Base-by-base conservation (phyloP, 2,888 invertebrate species). In the Alitta virens region DNA sequence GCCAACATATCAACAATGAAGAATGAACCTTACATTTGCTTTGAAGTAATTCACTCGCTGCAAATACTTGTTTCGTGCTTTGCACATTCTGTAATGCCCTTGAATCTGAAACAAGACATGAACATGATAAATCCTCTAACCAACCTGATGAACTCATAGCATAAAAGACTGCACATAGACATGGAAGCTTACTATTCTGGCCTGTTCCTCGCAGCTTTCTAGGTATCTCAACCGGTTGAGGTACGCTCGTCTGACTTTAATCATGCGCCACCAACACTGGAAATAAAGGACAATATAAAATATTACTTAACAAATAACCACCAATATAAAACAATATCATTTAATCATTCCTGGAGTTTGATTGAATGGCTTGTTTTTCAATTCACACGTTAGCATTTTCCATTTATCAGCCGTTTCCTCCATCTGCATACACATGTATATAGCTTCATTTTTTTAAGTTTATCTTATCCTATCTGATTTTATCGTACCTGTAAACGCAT, bases 211-310 rank as follows among this genome's bases (percentile, higher is more conserved):
- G 52, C 77, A 73, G 21, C 71, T 71, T 51, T 71, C 68, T 14
- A 78, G 65, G 61, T 70, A 78, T 21, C 72, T 58, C 49, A 70
- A 53, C 58, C 79, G 68, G 1, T 69, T 68, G 42, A 70, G 63
- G 63, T 74, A 80, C 16, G 69, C 68, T 27, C 69, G 72, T 62
- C 84, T 83, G 63, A 85, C 83, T 14, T 82, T 68, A 1, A 84
- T 71, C 63, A 83, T 83, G 63, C 86, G 83, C 88, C 88, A 89
- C 87, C 88, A 88, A 0, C 87, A 83, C 84, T 89, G 86, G 66
- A 87, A 86, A 71, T 77, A 82, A 3, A 25, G 18, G 49, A 7
- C 50, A 18, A n/a, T 21, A 33, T 40, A 9, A 40, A 40, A 40
- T 16, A 40, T 40, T 40, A 16, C 9, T 16, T 12, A 16, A 40